Percentiles rank a stretch among this genome's conserved stretches.
Conservation (phyloP, 2,113 vertebrate species). For the Dascyllus trimaculatus region DNA sequence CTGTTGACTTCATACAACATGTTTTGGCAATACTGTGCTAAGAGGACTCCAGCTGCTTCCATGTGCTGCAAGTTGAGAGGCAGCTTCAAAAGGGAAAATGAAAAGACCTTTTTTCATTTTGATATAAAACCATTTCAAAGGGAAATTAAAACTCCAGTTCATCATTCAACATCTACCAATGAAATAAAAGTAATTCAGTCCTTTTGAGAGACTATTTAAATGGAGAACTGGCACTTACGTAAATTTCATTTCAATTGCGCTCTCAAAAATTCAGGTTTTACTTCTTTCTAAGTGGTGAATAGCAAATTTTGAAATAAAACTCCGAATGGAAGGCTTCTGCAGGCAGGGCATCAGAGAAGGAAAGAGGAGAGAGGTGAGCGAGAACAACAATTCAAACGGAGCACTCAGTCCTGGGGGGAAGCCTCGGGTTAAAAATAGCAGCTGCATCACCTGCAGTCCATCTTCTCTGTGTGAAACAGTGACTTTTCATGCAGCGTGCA, state of each 20-base stretch:
- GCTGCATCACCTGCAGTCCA: conserved; percentile 68
- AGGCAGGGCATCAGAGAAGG: background rate
- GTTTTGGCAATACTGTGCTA: too few relatives aligned
- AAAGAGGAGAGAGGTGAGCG: background rate
- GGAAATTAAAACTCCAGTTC: background rate
- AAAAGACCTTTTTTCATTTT: background rate
- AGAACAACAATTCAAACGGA: conserved; percentile 24
- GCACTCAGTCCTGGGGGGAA: conserved; percentile 39
- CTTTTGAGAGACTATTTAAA: background rate
- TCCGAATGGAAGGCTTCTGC: background rate
- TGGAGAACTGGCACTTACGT: background rate
- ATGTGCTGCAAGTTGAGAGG: background rate
- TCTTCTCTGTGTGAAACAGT: conserved; percentile 59
- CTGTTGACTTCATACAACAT: too few relatives aligned
- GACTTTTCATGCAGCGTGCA: conserved; percentile 65
- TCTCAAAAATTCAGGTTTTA: background rate
- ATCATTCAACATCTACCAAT: background rate
- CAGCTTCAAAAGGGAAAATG: background rate
- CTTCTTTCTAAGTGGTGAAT: background rate
- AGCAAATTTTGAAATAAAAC: conserved; percentile 4
- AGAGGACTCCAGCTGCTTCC: background rate
- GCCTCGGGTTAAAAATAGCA: conserved; percentile 69
- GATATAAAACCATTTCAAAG: background rate
- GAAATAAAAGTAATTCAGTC: conserved; percentile 9
- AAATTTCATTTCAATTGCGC: background rate